Base-by-base conservation (phyloP, 1,140 invertebrate genomes). In the Eubasilissa regina region DNA sequence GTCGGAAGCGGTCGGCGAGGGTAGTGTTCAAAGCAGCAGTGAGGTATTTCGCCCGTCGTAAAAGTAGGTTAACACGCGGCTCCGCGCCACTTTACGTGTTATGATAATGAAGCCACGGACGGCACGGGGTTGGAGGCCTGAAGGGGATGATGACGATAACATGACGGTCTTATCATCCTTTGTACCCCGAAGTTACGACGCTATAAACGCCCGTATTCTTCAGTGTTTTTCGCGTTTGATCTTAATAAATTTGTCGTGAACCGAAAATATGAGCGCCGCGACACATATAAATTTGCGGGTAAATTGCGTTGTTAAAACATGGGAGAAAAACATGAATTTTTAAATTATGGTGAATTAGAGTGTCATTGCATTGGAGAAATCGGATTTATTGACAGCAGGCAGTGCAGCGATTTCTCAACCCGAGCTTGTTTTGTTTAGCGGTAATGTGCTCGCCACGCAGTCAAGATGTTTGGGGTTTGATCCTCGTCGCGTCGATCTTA, bases 1-100 rank as follows among this genome's bases (percentile, higher is more conserved):
- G n/a, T n/a, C 21, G 43, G 12, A 1, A 43, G 64, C 12, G 64
- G 0, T 4, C 25, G 64, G n/a, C n/a, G 55, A 74, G 13, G 74
- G 64, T 4, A 21, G 48, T 47, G 45, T 43, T 48, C 45, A 43
- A 47, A 53, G 44, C 17, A 35, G 72, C 44, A 43, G 53, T 13
- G 25, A 9, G 51, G 15, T 55, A 48, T 48, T 47, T 19, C 56
- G 68, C 17, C 53, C 53, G 43, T 77, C 74, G 55, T 58, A 78
- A 77, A 81, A 81, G 55, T 81, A 70, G 80, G 80, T 81, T 81
- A 81, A 74, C 72, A 74, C 53, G 51, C 72, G 51, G 72, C 51
- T 13, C 48, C 48, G 15, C 35, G 51, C 72, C 72, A 74, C 72
- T 74, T 74, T 74, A 56, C 72, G 51, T 74, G 72, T 74, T 74